Percentiles rank a stretch among this genome's conserved stretches.
Evolutionary conservation across 2,797 vertebrate genomes (phyloP).

Genomic region (Ceryle rudis): DNA sequence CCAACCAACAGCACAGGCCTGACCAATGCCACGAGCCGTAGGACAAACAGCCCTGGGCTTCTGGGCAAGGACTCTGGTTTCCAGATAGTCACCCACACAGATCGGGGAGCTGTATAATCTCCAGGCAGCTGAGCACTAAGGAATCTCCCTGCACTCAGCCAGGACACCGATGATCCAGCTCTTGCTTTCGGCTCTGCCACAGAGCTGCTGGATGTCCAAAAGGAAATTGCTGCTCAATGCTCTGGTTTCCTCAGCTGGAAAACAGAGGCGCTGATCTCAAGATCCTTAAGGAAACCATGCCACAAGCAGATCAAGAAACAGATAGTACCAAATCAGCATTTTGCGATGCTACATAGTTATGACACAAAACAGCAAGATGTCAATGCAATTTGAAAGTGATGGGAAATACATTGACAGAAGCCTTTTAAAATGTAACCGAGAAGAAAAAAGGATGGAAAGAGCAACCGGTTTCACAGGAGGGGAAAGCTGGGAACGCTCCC

Average conservation of each 20-base stretch:
- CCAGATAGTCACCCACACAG: neutral
- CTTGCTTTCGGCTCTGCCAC: neutral
- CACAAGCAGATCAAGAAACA: constrained; percentile 26
- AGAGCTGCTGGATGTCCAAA: neutral
- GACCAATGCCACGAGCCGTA: neutral
- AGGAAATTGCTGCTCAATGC: neutral
- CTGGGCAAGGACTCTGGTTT: neutral
- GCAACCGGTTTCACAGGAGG: constrained; percentile 38
- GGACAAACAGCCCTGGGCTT: neutral
- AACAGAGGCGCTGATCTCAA: neutral
- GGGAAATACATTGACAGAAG: constrained; percentile 56
- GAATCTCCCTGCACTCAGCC: neutral
- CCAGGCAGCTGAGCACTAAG: neutral
- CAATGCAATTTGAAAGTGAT: constrained; percentile 35
- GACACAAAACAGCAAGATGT: constrained; percentile 46
- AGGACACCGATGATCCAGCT: neutral
- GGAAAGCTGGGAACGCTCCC: neutral
- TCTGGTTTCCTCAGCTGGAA: constrained; percentile 6
- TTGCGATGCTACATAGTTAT: neutral
- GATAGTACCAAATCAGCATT: constrained; percentile 21
- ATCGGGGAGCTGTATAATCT: neutral
- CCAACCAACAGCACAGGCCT: neutral
- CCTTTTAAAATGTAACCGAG: constrained; percentile 26
- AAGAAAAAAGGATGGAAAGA: constrained; percentile 42
- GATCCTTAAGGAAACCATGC: constrained; percentile 21